phyloP scores from a whole-genome alignment of 2,113 vertebrate genomes.

The Lamprotornis superbus region DNA sequence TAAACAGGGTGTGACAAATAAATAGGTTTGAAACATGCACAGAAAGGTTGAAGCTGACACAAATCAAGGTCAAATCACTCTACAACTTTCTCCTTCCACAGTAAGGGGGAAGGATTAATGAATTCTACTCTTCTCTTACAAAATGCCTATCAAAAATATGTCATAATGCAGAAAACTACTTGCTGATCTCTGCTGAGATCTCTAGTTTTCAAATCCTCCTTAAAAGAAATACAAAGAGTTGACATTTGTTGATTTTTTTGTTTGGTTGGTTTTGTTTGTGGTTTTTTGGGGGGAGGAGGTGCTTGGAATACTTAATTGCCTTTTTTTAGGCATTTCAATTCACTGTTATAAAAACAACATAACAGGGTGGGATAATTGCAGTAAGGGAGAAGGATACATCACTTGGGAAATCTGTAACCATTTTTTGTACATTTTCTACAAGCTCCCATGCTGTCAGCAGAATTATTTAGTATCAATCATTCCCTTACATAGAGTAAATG shows the following conservation, averaged over 20 bases:
- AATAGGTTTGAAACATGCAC: background rate
- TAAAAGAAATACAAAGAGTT: background rate
- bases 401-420: background rate
- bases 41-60: background rate
- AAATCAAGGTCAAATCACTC: background rate
- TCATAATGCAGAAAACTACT: background rate
- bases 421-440: background rate
- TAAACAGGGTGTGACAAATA: background rate
- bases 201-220: background rate
- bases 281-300: fast-evolving
- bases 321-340: background rate
- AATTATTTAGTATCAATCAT: background rate
- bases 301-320: background rate
- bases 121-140: background rate
- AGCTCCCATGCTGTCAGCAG: background rate
- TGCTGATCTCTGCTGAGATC: background rate
- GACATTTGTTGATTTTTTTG: background rate
- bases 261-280: background rate
- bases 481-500: background rate
- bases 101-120: background rate
- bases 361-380: background rate
- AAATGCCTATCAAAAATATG: background rate
- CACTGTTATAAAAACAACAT: background rate
- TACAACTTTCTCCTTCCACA: background rate
- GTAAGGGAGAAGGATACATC: background rate